A percentile compares a stretch with the other conserved stretches of the same genome.
phyloP scores from a whole-genome alignment of 1,140 invertebrate species.

The Grapholita molesta region DNA sequence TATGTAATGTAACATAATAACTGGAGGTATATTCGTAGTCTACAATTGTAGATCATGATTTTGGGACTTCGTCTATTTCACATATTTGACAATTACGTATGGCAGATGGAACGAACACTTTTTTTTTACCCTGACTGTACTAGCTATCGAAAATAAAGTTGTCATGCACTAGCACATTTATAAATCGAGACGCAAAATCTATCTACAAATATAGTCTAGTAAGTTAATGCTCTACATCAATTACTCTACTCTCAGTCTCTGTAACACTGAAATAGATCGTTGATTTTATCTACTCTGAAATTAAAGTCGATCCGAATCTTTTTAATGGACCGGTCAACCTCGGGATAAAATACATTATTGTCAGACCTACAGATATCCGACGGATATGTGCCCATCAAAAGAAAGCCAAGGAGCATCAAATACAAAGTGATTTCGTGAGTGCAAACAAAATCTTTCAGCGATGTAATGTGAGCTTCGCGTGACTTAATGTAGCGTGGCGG shows the following conservation, averaged over 20 bases:
- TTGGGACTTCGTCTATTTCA: too few species aligned
- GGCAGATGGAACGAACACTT: too few species aligned
- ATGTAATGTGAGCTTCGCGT: conserved; percentile 61
- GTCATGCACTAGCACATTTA: neutral
- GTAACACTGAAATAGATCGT: neutral
- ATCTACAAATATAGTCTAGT: neutral
- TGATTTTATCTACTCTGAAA: neutral
- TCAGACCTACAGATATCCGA: neutral
- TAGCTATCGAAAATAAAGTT: too few species aligned
- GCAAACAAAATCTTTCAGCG: conserved; percentile 56
- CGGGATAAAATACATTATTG: conserved; percentile 3
- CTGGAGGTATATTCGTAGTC: too few species aligned
- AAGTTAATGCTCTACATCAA: neutral
- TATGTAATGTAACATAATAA: too few species aligned
- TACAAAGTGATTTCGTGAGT: conserved; percentile 61
- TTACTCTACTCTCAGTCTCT: neutral
- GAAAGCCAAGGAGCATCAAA: conserved; percentile 43
- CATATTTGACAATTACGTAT: too few species aligned
- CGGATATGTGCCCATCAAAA: conserved; percentile 18
- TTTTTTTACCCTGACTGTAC: too few species aligned
- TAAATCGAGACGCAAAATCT: neutral
- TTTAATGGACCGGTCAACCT: conserved; percentile 7
- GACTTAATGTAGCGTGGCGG: conserved; percentile 43
- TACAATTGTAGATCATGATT: too few species aligned
- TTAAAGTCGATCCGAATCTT: conserved; percentile 10